Base-by-base conservation (phyloP, 2,797 vertebrate species). In the Ambastaia sidthimunki region DNA sequence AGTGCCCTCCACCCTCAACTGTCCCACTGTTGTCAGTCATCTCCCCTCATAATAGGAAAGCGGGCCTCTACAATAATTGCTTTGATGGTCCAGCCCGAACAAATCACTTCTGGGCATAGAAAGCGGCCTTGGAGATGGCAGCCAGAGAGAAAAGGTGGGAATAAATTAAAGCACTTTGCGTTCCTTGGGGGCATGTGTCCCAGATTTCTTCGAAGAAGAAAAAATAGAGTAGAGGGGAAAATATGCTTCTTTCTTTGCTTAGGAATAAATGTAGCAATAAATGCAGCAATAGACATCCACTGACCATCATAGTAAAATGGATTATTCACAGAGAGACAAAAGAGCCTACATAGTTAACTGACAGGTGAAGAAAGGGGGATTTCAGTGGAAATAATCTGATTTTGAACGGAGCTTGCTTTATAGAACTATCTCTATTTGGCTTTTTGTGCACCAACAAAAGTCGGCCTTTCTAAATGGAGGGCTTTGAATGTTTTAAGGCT, bases 81-180 rank as follows among this genome's bases (percentile, higher is more conserved):
- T 97, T 96, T 97, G 96, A 98, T 98, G 95, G 96, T 96, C 96
- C 94, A 91, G 94, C 93, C 96, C 96, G 95, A 97, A 94, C 95
- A 96, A 97, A 98, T 96, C 96, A 98, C 96, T 98, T 97, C 94
- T 96, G 96, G 97, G 96, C 96, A 96, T 96, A 96, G 93, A 95
- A 92, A 93, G 92, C 90, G 91, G 95, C 95, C 95, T 97, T 95
- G 92, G 95, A 97, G 96, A 98, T 96, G 96, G 94, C 94, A 96
- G 94, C 93, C 94, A 93, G 94, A 95, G 94, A 98, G 94, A 96
- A 98, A 98, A 98, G 96, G 96, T 98, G 97, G 95, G 94, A 98
- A 98, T 95, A 96, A 97, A 99, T 96, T 97, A 96, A 97, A 96
- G 96, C 93, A 96, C 94, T 95, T 93, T 94, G 94, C 91, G 94